Conservation (phyloP, 2,797 vertebrate genomes). For the Microctenopoma steveboyesi region DNA sequence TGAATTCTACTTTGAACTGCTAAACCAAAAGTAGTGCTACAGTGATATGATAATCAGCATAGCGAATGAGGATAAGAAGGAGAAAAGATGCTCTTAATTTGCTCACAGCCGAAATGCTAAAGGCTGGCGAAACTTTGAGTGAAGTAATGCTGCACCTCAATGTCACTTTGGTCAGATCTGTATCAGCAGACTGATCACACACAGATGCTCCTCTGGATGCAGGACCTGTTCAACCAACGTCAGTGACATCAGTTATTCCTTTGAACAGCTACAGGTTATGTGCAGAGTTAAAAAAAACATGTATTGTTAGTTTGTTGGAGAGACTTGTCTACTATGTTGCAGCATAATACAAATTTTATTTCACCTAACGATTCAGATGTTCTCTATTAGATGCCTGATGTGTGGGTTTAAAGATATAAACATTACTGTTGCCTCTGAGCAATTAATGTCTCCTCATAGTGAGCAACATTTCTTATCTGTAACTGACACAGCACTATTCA, state of each 20-base stretch:
- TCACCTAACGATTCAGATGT: background rate
- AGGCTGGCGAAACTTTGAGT: background rate
- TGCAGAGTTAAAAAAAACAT: background rate
- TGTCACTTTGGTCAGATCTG: constrained; percentile 11
- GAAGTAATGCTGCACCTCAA: background rate
- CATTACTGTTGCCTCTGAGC: constrained; percentile 8
- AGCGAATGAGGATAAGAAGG: background rate
- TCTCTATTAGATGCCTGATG: constrained; percentile 18
- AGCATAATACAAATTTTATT: background rate
- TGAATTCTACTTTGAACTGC: constrained; percentile 7
- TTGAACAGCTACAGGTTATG: background rate
- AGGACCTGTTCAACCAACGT: background rate
- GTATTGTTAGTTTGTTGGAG: background rate
- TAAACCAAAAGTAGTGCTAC: background rate
- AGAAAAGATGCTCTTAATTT: constrained; percentile 5
- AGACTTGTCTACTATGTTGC: constrained; percentile 4
- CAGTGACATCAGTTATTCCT: background rate
- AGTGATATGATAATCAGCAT: background rate
- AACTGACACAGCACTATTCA: constrained; percentile 29
- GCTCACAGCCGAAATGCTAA: background rate
- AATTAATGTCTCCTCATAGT: constrained; percentile 35
- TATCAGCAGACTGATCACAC: constrained; percentile 6
- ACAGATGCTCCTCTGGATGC: background rate
- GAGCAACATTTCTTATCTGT: constrained; percentile 29
- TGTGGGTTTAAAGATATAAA: constrained; percentile 32